These are phyloP conservation scores for Bombyx mori DNA, from an alignment of 1,140 invertebrate species.

Conservation along the genomic window ASM3026992v2 NC_085132.1:3316001-3316500, in stretches of 20 bases:
- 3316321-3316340: constrained; percentile 9
- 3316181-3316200: constrained; percentile 73
- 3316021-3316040: too few relatives aligned
- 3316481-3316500: too few relatives aligned
- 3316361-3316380: constrained; percentile 51
- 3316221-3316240: constrained; percentile 86
- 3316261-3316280: constrained; percentile 87
- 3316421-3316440: constrained; percentile 76
- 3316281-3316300: constrained; percentile 85
- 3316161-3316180: not conserved
- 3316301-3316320: constrained; percentile 80
- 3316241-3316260: constrained; percentile 82
- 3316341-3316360: constrained; percentile 24
- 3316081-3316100: too few relatives aligned
- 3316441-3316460: constrained; percentile 81
- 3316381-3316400: constrained; percentile 43
- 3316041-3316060: too few relatives aligned
- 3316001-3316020: too few relatives aligned
- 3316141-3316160: too few relatives aligned
- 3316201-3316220: constrained; percentile 92
- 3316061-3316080: too few relatives aligned
- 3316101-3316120: too few relatives aligned
- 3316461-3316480: not conserved
- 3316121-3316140: too few relatives aligned
- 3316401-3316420: constrained; percentile 73